A percentile compares a stretch with the other conserved stretches of the same genome.
Evolutionary conservation across 2,888 invertebrate species (phyloP).

Genomic region (Amphimallon solstitiale): DNA sequence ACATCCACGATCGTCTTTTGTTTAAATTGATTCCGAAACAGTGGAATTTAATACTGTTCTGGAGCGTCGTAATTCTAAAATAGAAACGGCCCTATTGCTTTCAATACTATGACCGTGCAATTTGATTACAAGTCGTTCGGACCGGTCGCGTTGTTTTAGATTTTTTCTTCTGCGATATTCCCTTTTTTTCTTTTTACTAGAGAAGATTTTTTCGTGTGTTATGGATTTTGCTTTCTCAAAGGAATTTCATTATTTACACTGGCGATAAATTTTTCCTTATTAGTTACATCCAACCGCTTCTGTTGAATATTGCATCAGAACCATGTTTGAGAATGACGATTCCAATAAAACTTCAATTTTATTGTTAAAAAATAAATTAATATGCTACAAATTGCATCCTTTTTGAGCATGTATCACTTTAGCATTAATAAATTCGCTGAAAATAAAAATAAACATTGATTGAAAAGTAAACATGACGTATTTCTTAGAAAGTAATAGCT

Average conservation of each 20-base stretch:
- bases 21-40: slow-evolving; percentile 46
- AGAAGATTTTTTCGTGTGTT: not conserved
- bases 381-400: no score
- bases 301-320: no score
- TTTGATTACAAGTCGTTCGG: slow-evolving; percentile 34
- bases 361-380: no score
- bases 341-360: no score
- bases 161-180: not conserved
- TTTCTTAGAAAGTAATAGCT: no score
- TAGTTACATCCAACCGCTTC: not conserved
- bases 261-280: slow-evolving; percentile 22
- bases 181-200: not conserved
- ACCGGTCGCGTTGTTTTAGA: slow-evolving; percentile 2
- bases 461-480: no score
- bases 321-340: no score
- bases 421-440: no score
- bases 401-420: no score
- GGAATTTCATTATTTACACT: not conserved
- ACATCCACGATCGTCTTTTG: slow-evolving; percentile 58
- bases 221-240: not conserved
- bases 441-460: no score
- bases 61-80: slow-evolving; percentile 32
- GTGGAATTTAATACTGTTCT: slow-evolving; percentile 39
- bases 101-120: slow-evolving; percentile 23
- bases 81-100: slow-evolving; percentile 23